Evolutionary conservation across 2,113 vertebrate genomes (phyloP).

Genomic region (Craseonycteris thonglongyai): DNA sequence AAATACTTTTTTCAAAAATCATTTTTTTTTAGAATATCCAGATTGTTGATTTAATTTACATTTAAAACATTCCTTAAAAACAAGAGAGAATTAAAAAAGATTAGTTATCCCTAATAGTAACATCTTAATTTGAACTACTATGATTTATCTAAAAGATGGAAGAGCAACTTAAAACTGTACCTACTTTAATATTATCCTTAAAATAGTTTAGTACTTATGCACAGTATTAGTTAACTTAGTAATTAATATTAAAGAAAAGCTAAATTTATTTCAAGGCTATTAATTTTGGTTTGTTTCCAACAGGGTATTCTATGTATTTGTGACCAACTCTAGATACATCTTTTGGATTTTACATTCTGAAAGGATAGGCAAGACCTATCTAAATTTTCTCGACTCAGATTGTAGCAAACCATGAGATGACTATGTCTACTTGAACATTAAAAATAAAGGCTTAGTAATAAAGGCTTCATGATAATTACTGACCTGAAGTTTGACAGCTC

Average conservation of each 20-base stretch:
- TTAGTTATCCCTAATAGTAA: neutral
- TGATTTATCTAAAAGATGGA: neutral
- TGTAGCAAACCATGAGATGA: neutral
- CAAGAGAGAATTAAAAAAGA: neutral
- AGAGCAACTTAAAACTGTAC: neutral
- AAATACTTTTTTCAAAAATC: neutral
- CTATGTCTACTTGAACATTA: neutral
- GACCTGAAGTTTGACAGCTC: slow-evolving; percentile 96
- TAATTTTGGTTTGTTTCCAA: neutral
- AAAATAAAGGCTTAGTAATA: neutral
- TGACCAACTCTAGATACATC: neutral
- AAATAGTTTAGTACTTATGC: neutral
- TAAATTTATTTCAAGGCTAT: neutral
- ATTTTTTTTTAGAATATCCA: neutral
- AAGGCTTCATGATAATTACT: neutral
- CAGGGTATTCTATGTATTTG: neutral
- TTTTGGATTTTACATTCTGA: neutral
- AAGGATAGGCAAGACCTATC: neutral
- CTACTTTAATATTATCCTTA: neutral
- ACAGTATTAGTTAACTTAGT: neutral
- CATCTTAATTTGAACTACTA: neutral
- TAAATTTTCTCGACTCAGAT: neutral
- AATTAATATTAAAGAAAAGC: neutral
- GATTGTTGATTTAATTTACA: neutral
- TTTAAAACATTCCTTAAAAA: neutral